Percentiles rank a stretch among this genome's conserved stretches.
phyloP scores from a whole-genome alignment of 2,797 vertebrate genomes.

The Karalla daura region DNA sequence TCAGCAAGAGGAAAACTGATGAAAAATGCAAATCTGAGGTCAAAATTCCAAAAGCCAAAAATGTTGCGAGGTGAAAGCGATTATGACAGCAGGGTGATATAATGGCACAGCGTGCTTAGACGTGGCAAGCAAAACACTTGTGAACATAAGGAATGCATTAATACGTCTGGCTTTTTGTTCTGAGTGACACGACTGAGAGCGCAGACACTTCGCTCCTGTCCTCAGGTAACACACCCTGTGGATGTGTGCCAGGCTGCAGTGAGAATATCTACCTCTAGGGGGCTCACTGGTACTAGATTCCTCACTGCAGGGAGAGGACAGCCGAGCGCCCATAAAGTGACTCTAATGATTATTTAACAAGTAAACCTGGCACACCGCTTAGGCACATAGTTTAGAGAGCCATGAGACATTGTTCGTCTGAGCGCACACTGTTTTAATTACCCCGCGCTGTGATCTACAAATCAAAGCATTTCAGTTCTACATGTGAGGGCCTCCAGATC shows the following conservation, averaged over 20 bases:
- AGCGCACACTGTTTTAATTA: background rate
- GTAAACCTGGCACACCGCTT: background rate
- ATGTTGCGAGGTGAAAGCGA: background rate
- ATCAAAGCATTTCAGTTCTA: background rate
- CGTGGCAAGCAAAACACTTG: background rate
- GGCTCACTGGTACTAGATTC: constrained; percentile 60
- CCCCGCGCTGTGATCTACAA: background rate
- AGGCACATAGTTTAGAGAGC: background rate
- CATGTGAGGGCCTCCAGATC: background rate
- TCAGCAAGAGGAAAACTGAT: background rate
- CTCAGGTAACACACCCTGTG: constrained; percentile 34
- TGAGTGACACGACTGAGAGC: constrained; percentile 20
- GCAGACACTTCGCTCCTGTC: constrained; percentile 22
- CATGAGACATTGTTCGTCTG: background rate
- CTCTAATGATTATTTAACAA: constrained; percentile 22
- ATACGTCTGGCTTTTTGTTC: constrained; percentile 27
- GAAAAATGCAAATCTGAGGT: background rate
- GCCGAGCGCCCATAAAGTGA: background rate
- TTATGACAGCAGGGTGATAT: background rate
- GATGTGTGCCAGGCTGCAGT: constrained; percentile 36
- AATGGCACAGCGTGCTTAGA: background rate
- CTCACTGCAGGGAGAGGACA: constrained; percentile 11
- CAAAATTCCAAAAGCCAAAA: background rate
- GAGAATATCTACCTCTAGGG: constrained; percentile 58
- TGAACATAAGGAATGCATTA: constrained; percentile 20